Conservation (phyloP, 2,888 invertebrate genomes). For the Notodonta dromedarius region DNA sequence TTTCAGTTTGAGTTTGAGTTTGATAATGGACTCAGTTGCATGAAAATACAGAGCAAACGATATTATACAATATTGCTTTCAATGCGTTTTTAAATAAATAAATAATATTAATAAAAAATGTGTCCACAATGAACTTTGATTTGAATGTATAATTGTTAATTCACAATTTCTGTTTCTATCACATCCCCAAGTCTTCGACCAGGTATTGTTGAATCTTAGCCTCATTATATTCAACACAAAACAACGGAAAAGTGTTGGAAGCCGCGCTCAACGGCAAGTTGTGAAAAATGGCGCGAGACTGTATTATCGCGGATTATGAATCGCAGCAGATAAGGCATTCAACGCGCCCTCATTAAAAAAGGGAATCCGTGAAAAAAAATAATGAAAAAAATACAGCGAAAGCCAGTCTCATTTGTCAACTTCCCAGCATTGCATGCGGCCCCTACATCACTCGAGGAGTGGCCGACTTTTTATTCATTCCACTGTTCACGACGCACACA, state of each 20-base stretch:
- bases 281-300: conserved; percentile 51
- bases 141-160: no score
- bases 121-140: no score
- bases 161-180: no score
- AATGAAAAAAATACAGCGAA: conserved; percentile 56
- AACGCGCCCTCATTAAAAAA: conserved; percentile 67
- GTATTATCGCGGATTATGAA: conserved; percentile 64
- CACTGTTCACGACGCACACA: conserved; percentile 54
- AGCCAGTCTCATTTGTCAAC: conserved; percentile 75
- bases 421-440: conserved; percentile 62
- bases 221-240: conserved; percentile 13
- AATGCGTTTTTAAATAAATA: no score
- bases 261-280: conserved; percentile 34
- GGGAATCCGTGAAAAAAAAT: conserved; percentile 47
- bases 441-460: conserved; percentile 58
- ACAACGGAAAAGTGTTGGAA: conserved; percentile 45
- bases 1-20: no score
- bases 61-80: no score
- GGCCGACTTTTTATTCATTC: conserved; percentile 67
- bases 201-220: not conserved
- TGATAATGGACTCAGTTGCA: no score
- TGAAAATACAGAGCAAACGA: no score
- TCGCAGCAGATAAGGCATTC: conserved; percentile 67
- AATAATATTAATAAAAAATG: no score
- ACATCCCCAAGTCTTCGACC: no score